These are phyloP conservation scores for Achatina immaculata DNA, from an alignment of 1,140 invertebrate genomes.

Conservation along the genomic window DNA sequence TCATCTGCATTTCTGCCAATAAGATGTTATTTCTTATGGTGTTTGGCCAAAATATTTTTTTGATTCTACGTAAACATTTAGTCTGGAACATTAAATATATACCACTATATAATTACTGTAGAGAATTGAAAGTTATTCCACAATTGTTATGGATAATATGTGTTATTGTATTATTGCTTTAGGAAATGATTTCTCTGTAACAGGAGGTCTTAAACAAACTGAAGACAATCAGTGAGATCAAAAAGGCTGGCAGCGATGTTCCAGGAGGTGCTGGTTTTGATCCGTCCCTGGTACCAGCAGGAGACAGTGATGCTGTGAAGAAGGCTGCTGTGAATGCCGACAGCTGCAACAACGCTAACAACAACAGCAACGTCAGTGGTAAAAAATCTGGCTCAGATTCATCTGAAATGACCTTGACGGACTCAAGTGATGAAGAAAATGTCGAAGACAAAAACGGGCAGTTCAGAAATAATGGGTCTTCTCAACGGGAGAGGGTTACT, in stretches of 20 bases:
- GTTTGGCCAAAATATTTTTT: too few relatives aligned
- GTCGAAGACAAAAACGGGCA: constrained; percentile 23
- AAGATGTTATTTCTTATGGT: too few relatives aligned
- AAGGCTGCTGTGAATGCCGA: not conserved
- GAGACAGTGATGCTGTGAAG: not conserved
- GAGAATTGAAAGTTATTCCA: too few relatives aligned
- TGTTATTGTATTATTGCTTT: too few relatives aligned
- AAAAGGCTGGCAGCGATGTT: not conserved
- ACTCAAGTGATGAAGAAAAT: constrained; percentile 40
- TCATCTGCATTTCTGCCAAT: too few relatives aligned
- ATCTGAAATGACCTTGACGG: constrained; percentile 21
- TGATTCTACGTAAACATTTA: too few relatives aligned
- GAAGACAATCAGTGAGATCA: not conserved
- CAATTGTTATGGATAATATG: too few relatives aligned
- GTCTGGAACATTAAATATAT: too few relatives aligned
- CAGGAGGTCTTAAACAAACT: constrained; percentile 12
- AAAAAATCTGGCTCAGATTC: not conserved
- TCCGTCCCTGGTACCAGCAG: not conserved
- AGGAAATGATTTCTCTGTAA: not conserved
- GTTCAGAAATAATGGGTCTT: constrained; percentile 23
- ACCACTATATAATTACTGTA: too few relatives aligned
- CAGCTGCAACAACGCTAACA: not conserved
- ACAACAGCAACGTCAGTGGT: not conserved
- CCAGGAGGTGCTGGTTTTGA: not conserved
- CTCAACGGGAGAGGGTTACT: not conserved